A percentile compares a stretch with the other conserved stretches of the same genome.
Evolutionary conservation across 2,888 invertebrate genomes (phyloP).

Genomic region (Syrphus vitripennis): DNA sequence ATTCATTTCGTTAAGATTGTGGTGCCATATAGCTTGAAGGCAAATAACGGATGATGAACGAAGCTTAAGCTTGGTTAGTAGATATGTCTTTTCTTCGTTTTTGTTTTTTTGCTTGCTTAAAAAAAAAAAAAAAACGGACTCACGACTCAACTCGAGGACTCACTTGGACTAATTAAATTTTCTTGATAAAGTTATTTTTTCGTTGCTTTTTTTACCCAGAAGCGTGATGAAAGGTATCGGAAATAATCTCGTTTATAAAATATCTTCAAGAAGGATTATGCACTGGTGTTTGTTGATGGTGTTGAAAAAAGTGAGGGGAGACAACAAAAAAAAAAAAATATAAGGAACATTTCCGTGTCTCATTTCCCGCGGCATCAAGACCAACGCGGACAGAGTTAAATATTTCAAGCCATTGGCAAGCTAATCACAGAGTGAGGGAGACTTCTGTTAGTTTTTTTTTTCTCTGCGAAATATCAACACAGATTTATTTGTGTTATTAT

Average conservation of each 20-base stretch:
- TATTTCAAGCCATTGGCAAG: slow-evolving; percentile 8
- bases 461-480: no score
- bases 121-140: no score
- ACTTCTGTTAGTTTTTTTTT: no score
- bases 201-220: slow-evolving; percentile 13
- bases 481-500: not conserved
- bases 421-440: not conserved
- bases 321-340: not conserved
- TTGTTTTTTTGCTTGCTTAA: slow-evolving; percentile 8
- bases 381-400: not conserved
- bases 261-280: slow-evolving; percentile 65
- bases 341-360: slow-evolving; percentile 5
- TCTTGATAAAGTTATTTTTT: slow-evolving; percentile 28
- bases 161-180: slow-evolving; percentile 66
- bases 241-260: slow-evolving; percentile 70
- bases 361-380: slow-evolving; percentile 3
- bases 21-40: slow-evolving; percentile 49
- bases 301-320: not conserved
- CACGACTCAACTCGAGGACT: no score
- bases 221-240: slow-evolving; percentile 63
- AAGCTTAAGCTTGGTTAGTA: slow-evolving; percentile 27
- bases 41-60: slow-evolving; percentile 58
- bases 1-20: not conserved
- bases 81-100: not conserved
- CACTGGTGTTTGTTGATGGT: slow-evolving; percentile 13